phyloP scores from a whole-genome alignment of 2,888 invertebrate species.

The Odontothrips loti region DNA sequence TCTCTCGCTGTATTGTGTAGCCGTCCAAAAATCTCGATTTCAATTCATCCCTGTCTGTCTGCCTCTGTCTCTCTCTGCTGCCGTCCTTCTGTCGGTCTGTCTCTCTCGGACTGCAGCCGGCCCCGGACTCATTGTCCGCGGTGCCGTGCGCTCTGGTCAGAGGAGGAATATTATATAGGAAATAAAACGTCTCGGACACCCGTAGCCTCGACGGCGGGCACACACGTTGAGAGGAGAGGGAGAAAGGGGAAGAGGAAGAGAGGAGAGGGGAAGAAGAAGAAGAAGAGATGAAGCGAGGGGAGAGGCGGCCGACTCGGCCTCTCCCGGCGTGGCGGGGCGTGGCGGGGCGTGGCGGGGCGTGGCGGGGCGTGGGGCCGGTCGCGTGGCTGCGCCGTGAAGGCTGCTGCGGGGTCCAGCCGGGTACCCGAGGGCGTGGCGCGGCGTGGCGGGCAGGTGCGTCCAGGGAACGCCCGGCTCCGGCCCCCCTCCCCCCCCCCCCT shows the following conservation, averaged over 20 bases:
- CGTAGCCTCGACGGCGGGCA: too few species aligned
- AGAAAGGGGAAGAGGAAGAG: background rate
- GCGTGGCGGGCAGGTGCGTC: conserved; percentile 1
- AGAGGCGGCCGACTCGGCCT: background rate
- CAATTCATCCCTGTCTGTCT: background rate
- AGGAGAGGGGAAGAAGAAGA: background rate
- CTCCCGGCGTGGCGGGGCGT: background rate
- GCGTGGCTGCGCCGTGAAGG: background rate
- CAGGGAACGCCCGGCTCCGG: background rate
- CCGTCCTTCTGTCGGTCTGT: too few species aligned
- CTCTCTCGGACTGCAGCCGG: background rate
- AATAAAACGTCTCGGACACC: too few species aligned
- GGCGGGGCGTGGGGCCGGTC: background rate
- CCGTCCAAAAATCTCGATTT: background rate
- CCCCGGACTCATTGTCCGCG: background rate
- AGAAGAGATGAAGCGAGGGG: background rate
- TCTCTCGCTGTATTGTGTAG: too few species aligned
- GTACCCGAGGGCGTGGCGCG: background rate
- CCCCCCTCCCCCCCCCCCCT: background rate
- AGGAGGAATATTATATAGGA: too few species aligned
- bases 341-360: background rate
- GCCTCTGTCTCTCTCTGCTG: background rate
- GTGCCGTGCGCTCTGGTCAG: too few species aligned
- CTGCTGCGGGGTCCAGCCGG: background rate
- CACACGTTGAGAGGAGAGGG: background rate